Base-by-base conservation (phyloP, 2,797 vertebrate genomes). In the Enteromius fasciolatus region DNA sequence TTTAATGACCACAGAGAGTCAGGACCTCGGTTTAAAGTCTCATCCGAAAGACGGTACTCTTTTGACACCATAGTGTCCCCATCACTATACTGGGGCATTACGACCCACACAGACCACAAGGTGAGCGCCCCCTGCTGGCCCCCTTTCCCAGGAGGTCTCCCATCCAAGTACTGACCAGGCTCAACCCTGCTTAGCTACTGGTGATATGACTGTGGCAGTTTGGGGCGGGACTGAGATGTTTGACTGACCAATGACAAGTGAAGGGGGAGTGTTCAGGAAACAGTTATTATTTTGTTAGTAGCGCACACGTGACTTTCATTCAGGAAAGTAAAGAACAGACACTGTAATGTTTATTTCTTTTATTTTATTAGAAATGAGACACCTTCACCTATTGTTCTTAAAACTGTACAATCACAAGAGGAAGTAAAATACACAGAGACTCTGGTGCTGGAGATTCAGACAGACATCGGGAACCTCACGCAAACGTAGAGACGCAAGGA, bases 321-420 rank as follows among this genome's bases (percentile, higher is more conserved):
- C 33, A 82, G 86, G 4, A 70, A 17, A 89, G 88, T 28, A 10
- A 81, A 82, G 18, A 85, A 52, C 48, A 80, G 33, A 41, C 70
- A 64, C 39, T 88, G 23, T 61, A 46, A 77, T 93, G 90, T 90
- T 93, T 90, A 90, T 89, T 82, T 84, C 84, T 70, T 54, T 94
- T 85, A 92, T 91, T 95, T 97, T 96, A 97, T 98, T 97, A 96
- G 91, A 97, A 97, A 97, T 91, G 89, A 94, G 90, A 96, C 94
- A 97, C 95, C 96, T 95, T 96, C 93, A 96, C 93, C 89, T 95
- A 97, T 96, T 96, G 95, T 95, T 96, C 93, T 97, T 95, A 59
- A 59, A 59, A 59, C 23, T 14, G 57, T 59, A 59, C 23, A 59
- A 25, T 59, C 57, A 94, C 90, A 94, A 83, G 79, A 92, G 89